Base-by-base conservation (phyloP, 2,113 vertebrate genomes). In the Illadopsis cleaveri region DNA sequence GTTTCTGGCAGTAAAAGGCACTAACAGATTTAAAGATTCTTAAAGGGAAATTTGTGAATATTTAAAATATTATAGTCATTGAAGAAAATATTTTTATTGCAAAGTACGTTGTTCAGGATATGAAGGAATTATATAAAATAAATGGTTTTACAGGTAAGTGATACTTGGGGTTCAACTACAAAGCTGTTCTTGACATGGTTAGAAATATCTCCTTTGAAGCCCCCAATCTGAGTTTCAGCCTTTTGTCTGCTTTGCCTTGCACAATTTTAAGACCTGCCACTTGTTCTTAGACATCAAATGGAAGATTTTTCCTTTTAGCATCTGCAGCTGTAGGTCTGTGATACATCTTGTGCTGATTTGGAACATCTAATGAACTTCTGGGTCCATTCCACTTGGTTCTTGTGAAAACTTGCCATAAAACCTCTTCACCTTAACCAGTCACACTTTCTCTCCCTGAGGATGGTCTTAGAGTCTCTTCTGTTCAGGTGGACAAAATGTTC, bases 1-100 rank as follows among this genome's bases (percentile, higher is more conserved):
- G 65, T 95, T 96, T 89, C 88, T 96, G 79, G 42, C 77, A 95
- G 82, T 93, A 89, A 81, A 97, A 90, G 57, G 64, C 86, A 60
- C 42, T 72, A 91, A 35, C 38, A 83, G 73, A 71, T 97, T 87
- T 83, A 31, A 82, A 90, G 83, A 90, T 82, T 72, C 35, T 80
- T 51, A 51, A 90, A 86, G 42, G 40, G 60, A 93, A 88, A 70
- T 95, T 23, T 8, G 14, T 37, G 45, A 88, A 4, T 87, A 60
- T 66, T 93, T 42, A 16, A 57, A 51, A 28, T 71, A 24, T 15
- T 69, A 3, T 21, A 82, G 51, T 86, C 1, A 45, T 27, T 40
- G 28, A 51, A 60, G 48, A 79, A 86, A 85, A 42, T 86, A 75
- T 25, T 89, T 95, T 82, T 66, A 82, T 76, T 15, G 69, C 37